Evolutionary conservation across 1,140 invertebrate species (phyloP).

Genomic region (Schlechtendalia chinensis): DNA sequence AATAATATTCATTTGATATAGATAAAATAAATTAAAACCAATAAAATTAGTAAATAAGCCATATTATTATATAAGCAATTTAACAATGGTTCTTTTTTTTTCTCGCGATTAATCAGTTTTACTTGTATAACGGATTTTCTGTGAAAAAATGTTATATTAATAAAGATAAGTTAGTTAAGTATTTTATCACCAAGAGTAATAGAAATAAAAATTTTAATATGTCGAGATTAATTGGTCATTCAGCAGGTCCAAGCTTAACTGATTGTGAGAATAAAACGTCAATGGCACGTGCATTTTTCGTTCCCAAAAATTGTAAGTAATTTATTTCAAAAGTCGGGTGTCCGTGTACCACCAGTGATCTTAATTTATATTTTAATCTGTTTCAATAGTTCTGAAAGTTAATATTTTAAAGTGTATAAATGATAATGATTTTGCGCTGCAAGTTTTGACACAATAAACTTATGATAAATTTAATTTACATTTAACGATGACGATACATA

Average conservation of each 20-base stretch:
- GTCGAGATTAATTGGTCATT: background rate
- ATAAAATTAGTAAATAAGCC: background rate
- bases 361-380: background rate
- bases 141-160: background rate
- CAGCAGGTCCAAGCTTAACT: background rate
- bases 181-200: background rate
- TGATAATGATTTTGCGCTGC: background rate
- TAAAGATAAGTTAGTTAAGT: too few species aligned
- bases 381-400: background rate
- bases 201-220: background rate
- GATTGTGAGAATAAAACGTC: slow-evolving; percentile 14
- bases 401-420: background rate
- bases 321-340: background rate
- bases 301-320: background rate
- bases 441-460: too few species aligned
- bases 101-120: background rate
- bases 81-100: background rate
- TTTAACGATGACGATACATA: too few species aligned
- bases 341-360: background rate
- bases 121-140: background rate
- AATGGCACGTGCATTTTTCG: background rate
- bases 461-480: background rate
- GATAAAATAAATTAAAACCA: background rate
- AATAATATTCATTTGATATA: too few species aligned
- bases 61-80: background rate